phyloP scores from a whole-genome alignment of 64 coral and sea anemone genomes.

The Anthopleura sola region DNA sequence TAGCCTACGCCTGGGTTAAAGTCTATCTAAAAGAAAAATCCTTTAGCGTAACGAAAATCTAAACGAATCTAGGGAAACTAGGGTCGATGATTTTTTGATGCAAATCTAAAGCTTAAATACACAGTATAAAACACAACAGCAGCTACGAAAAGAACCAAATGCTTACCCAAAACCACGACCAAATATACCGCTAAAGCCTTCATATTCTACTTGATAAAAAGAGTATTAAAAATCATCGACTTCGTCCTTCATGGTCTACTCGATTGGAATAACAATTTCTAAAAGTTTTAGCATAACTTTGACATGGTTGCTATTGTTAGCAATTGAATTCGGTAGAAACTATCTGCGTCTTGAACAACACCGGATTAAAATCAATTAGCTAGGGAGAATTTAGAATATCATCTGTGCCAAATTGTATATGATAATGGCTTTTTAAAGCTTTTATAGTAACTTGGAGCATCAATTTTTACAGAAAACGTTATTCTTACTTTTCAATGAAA shows the following conservation, averaged over 20 bases:
- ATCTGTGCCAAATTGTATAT: not conserved
- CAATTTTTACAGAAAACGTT: not conserved
- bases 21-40: not conserved
- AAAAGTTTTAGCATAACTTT: not conserved
- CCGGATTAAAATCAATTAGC: not conserved
- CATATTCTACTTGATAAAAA: not conserved
- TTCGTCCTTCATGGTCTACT: not conserved
- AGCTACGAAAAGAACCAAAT: not conserved
- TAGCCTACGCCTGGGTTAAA: not conserved
- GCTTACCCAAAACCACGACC: not conserved
- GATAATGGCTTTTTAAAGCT: not conserved
- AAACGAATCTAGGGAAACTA: not conserved
- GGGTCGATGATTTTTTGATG: not conserved
- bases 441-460: not conserved
- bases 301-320: conserved; percentile 10
- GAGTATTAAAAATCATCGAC: not conserved
- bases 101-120: not conserved
- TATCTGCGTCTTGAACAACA: not conserved
- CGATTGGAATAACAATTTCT: not conserved
- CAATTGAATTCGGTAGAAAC: not conserved
- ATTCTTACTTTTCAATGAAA: not conserved
- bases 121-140: not conserved
- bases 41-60: not conserved
- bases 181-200: not conserved
- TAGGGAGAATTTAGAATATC: not conserved